Conservation (phyloP, 2,888 invertebrate species). For the Rhagonycha lutea region DNA sequence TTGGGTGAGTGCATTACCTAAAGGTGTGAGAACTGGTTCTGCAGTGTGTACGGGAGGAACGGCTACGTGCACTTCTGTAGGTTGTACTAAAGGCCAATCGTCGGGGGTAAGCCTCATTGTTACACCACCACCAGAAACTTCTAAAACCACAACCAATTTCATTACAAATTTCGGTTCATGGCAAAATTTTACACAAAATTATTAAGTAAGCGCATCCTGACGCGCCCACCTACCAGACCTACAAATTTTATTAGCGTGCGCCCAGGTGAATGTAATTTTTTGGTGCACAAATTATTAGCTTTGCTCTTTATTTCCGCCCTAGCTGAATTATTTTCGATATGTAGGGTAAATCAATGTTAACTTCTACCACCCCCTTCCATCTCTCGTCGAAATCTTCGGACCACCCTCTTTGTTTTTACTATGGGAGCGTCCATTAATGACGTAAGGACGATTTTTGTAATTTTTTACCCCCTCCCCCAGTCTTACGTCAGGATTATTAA, state of each 20-base stretch:
- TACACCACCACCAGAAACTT: constrained; percentile 53
- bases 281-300: not conserved
- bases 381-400: too few species aligned
- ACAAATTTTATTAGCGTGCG: not conserved
- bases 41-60: constrained; percentile 75
- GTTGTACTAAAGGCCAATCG: constrained; percentile 67
- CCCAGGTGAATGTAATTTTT: not conserved
- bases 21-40: constrained; percentile 76
- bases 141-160: constrained; percentile 33
- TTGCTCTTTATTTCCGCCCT: too few species aligned
- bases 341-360: too few species aligned
- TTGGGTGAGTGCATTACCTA: constrained; percentile 58
- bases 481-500: too few species aligned
- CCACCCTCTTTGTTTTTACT: too few species aligned
- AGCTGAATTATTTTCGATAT: too few species aligned
- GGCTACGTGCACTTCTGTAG: constrained; percentile 74
- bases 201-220: not conserved
- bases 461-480: too few species aligned
- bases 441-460: too few species aligned
- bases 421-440: too few species aligned
- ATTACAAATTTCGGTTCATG: constrained; percentile 16
- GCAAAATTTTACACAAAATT: not conserved
- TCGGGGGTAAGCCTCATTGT: constrained; percentile 63
- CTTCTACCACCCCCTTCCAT: too few species aligned
- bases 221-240: not conserved